phyloP scores from a whole-genome alignment of 2,888 invertebrate genomes.

The Pollenia amentaria region DNA sequence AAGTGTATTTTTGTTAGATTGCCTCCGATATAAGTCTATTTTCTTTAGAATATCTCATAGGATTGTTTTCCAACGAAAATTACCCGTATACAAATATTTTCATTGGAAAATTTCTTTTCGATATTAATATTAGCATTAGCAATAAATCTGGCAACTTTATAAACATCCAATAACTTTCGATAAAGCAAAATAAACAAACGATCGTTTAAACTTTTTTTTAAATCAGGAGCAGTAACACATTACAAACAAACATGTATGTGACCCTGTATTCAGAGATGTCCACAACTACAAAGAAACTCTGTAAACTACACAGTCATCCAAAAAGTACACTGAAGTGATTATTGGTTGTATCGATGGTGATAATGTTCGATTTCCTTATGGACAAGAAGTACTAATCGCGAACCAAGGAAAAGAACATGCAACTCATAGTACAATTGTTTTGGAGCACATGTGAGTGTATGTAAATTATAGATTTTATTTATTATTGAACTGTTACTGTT shows the following conservation, averaged over 20 bases:
- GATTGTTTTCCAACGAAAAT: too few species aligned
- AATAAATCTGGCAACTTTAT: background rate
- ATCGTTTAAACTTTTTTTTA: slow-evolving; percentile 38
- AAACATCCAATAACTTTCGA: background rate
- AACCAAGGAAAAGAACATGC: slow-evolving; percentile 11
- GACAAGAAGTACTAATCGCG: background rate
- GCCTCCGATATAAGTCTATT: too few species aligned
- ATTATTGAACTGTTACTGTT: slow-evolving; percentile 76
- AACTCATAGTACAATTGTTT: slow-evolving; percentile 11
- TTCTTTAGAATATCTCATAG: too few species aligned
- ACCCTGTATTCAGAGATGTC: slow-evolving; percentile 34
- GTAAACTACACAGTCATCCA: slow-evolving; percentile 7
- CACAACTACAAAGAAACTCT: slow-evolving; percentile 56
- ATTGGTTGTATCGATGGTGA: slow-evolving; percentile 50
- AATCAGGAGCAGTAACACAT: slow-evolving; percentile 70
- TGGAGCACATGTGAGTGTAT: slow-evolving; percentile 37
- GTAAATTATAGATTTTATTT: slow-evolving; percentile 75
- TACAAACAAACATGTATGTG: slow-evolving; percentile 57
- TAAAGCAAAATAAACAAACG: slow-evolving; percentile 54
- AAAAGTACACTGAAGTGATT: slow-evolving; percentile 38
- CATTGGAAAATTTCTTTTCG: too few species aligned
- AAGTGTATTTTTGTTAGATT: too few species aligned
- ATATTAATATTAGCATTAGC: too few species aligned
- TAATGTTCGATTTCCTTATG: slow-evolving; percentile 71
- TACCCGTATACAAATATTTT: too few species aligned